Evolutionary conservation across 2,113 vertebrate genomes (phyloP).

Genomic region (Labeo catla): DNA sequence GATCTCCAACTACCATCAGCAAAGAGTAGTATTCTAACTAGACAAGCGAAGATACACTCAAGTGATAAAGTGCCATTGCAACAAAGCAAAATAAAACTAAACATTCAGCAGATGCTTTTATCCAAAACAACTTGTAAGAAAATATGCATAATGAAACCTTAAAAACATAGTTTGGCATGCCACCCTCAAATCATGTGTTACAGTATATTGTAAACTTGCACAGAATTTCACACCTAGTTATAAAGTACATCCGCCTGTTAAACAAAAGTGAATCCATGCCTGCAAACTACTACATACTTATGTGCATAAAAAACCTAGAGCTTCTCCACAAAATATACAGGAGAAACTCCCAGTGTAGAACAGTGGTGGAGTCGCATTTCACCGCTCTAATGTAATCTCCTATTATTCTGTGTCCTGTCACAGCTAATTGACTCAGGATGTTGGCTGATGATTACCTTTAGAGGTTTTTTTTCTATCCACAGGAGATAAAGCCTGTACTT

Average conservation of each 20-base stretch:
- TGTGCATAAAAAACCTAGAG: slow-evolving; percentile 3
- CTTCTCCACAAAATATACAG: slow-evolving; percentile 3
- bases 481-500: neutral
- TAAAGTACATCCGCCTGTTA: neutral
- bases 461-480: neutral
- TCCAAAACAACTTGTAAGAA: neutral
- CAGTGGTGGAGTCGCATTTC: slow-evolving; percentile 23
- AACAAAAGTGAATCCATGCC: neutral
- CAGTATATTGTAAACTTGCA: neutral
- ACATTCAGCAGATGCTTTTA: neutral
- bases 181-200: neutral
- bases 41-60: slow-evolving; percentile 4
- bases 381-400: slow-evolving; percentile 37
- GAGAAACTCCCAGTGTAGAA: neutral
- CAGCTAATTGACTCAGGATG: slow-evolving; percentile 46
- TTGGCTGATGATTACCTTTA: slow-evolving; percentile 25
- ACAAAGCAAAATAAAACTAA: neutral
- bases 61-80: neutral
- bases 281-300: neutral
- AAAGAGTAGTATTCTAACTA: slow-evolving; percentile 13
- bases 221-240: neutral
- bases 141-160: neutral
- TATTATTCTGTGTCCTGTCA: slow-evolving; percentile 10
- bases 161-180: neutral
- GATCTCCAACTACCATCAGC: slow-evolving; percentile 38